These are phyloP conservation scores for Benthosema pterotum DNA, from an alignment of 2,797 vertebrate species.

Conservation along the genomic window DNA sequence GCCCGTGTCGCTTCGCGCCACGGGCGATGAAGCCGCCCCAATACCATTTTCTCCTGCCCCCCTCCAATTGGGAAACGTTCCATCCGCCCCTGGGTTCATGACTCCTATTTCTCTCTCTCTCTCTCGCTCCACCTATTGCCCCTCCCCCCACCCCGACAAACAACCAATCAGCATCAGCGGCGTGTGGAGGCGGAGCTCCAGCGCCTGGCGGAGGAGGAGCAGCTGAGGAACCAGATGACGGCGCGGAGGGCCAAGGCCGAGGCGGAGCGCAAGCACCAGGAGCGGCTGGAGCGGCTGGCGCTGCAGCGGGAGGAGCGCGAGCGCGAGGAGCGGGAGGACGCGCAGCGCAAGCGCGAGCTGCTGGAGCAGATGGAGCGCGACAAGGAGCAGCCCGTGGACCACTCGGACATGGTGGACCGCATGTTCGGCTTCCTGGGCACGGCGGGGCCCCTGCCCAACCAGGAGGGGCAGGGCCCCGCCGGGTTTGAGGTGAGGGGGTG, in stretches of 20 bases:
- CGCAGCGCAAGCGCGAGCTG: slow-evolving; percentile 88
- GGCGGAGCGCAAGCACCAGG: slow-evolving; percentile 89
- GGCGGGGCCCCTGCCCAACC: slow-evolving; percentile 82
- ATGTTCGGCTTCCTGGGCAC: slow-evolving; percentile 94
- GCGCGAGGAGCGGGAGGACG: slow-evolving; percentile 85
- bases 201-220: slow-evolving; percentile 87
- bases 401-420: slow-evolving; percentile 95
- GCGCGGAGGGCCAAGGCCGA: slow-evolving; percentile 88
- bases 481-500: slow-evolving; percentile 86
- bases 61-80: too few species aligned
- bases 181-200: slow-evolving; percentile 88
- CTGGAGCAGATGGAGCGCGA: slow-evolving; percentile 90
- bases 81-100: too few species aligned
- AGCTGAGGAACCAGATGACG: slow-evolving; percentile 90
- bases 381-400: slow-evolving; percentile 87
- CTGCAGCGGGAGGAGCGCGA: slow-evolving; percentile 85
- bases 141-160: slow-evolving; percentile 12
- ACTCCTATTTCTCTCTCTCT: not conserved
- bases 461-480: slow-evolving; percentile 88
- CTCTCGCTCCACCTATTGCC: not conserved
- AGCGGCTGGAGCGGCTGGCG: slow-evolving; percentile 84
- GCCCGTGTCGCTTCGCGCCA: too few species aligned
- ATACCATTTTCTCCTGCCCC: too few species aligned
- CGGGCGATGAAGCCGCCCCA: too few species aligned
- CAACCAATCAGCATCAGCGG: slow-evolving; percentile 81